Percentiles rank a stretch among this genome's conserved stretches.
Conservation (phyloP, 2,797 vertebrate genomes). For the Siniperca obscura region DNA sequence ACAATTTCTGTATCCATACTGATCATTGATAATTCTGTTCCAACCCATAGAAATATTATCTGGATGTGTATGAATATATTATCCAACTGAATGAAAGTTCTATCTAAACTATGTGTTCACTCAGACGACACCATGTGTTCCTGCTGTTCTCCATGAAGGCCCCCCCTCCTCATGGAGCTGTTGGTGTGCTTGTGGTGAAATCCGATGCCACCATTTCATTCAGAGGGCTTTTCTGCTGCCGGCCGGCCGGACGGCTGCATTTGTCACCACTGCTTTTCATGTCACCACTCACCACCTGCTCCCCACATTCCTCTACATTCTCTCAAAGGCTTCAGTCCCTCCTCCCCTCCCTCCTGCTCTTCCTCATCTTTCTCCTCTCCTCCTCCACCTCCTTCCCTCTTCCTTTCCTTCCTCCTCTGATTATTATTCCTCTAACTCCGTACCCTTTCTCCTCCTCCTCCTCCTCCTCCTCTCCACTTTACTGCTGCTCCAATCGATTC, state of each 20-base stretch:
- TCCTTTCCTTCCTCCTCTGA: slow-evolving; percentile 13
- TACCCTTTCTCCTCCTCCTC: background rate
- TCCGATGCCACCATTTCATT: slow-evolving; percentile 76
- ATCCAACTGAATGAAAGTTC: background rate
- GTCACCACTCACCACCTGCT: slow-evolving; percentile 88
- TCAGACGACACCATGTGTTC: slow-evolving; percentile 11
- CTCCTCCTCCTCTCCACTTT: slow-evolving; percentile 41
- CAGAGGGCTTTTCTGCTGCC: slow-evolving; percentile 69
- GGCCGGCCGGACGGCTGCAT: slow-evolving; percentile 78
- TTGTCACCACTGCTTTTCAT: slow-evolving; percentile 86
- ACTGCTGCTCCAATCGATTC: slow-evolving; percentile 14
- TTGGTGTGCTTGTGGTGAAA: slow-evolving; percentile 65
- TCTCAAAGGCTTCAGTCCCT: slow-evolving; percentile 76
- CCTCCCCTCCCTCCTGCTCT: slow-evolving; percentile 59
- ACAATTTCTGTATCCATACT: background rate
- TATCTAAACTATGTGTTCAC: background rate
- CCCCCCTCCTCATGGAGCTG: slow-evolving; percentile 11
- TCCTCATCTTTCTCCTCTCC: slow-evolving; percentile 62
- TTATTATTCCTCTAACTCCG: slow-evolving; percentile 18
- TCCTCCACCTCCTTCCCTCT: slow-evolving; percentile 24
- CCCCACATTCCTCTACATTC: slow-evolving; percentile 86
- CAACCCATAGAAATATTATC: background rate
- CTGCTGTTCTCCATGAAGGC: slow-evolving; percentile 2
- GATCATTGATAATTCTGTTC: background rate
- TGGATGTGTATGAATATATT: background rate